Conservation (phyloP, 2,888 invertebrate species). For the Eilema depressum region DNA sequence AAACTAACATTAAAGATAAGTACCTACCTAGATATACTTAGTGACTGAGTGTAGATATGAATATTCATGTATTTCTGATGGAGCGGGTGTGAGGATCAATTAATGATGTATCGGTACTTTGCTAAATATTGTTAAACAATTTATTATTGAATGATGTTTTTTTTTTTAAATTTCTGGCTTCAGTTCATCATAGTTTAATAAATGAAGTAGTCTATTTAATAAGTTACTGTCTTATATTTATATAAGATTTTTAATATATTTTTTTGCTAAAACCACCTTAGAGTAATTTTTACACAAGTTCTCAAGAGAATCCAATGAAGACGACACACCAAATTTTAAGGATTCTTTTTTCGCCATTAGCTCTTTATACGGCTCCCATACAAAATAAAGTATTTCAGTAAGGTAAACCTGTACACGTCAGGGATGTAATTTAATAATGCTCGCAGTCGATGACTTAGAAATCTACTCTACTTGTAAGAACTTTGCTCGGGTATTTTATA, state of each 20-base stretch:
- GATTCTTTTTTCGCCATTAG: conserved; percentile 17
- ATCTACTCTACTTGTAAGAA: conserved; percentile 38
- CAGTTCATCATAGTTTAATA: no score
- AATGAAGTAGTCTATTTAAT: no score
- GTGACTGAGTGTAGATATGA: not conserved
- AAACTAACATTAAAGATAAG: not conserved
- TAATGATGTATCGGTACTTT: not conserved
- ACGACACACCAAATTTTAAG: conserved; percentile 8
- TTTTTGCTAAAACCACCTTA: no score
- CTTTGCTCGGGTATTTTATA: conserved; percentile 28
- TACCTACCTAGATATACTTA: not conserved
- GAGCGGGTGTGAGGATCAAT: no score
- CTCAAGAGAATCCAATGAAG: not conserved
- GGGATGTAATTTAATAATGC: conserved; percentile 44
- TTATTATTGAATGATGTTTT: no score
- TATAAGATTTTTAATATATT: no score
- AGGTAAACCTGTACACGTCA: conserved; percentile 32
- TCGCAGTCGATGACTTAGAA: conserved; percentile 42
- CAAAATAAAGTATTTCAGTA: conserved; percentile 21
- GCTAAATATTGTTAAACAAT: not conserved
- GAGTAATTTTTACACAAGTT: not conserved
- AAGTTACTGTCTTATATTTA: no score
- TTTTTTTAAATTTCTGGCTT: no score
- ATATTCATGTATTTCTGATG: not conserved
- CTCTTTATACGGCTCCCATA: no score